Evolutionary conservation across 1,140 invertebrate genomes (phyloP).

Genomic region (Euborellia annulipes): DNA sequence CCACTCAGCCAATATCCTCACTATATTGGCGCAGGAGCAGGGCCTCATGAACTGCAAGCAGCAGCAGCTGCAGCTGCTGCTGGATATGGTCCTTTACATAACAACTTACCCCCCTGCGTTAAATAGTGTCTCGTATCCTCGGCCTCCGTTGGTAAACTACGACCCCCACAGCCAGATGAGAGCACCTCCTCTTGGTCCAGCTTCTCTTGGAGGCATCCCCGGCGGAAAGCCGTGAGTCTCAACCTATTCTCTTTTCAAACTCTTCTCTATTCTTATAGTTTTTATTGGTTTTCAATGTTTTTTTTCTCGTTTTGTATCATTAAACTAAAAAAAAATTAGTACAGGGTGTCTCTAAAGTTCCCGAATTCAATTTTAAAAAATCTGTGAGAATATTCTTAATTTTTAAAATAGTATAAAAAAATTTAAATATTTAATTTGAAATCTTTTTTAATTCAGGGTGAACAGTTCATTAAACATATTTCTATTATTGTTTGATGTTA

Average conservation of each 20-base stretch:
- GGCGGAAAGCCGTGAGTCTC: conserved; percentile 81
- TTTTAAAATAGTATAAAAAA: no score
- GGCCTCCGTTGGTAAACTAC: conserved; percentile 34
- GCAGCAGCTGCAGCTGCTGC: conserved; percentile 21
- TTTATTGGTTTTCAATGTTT: no score
- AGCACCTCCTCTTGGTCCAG: conserved; percentile 40
- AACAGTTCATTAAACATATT: no score
- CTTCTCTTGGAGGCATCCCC: conserved; percentile 45
- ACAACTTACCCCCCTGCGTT: conserved; percentile 24
- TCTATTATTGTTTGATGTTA: no score
- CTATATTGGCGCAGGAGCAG: conserved; percentile 31
- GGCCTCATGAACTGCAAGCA: conserved; percentile 31
- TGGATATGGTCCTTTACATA: conserved; percentile 20
- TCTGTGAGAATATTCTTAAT: no score
- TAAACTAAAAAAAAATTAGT: no score
- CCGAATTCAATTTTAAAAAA: no score
- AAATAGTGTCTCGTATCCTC: conserved; percentile 17
- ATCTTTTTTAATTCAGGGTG: no score
- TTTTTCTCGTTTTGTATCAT: no score
- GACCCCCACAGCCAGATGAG: conserved; percentile 53
- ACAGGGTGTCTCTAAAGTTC: no score
- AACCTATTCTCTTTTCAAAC: not conserved
- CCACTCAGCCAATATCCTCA: conserved; percentile 41
- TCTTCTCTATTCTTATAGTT: not conserved
- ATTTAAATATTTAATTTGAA: no score